Conservation (phyloP, 2,888 invertebrate genomes). For the Meandrusa payeni region DNA sequence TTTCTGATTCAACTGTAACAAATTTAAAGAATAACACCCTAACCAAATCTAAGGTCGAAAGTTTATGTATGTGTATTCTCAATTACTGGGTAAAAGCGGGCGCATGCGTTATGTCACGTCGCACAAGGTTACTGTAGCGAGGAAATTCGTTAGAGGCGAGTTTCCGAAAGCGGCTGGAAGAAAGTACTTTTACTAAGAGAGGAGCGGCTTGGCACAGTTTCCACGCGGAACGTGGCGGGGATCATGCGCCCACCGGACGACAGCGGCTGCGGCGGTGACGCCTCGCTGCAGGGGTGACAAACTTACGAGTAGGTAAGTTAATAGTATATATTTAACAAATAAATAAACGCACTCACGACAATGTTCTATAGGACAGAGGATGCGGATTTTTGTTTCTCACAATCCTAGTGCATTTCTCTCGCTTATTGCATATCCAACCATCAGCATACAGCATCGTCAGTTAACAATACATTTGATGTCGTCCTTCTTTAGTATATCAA, state of each 20-base stretch:
- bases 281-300: constrained; percentile 32
- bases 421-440: no score
- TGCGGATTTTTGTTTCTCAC: no score
- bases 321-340: no score
- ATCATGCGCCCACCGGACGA: constrained; percentile 30
- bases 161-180: constrained; percentile 78
- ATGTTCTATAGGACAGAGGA: no score
- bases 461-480: no score
- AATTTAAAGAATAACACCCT: no score
- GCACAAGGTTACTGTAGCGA: constrained; percentile 68
- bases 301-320: constrained; percentile 28
- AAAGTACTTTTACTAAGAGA: constrained; percentile 79
- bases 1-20: no score
- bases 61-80: constrained; percentile 35
- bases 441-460: no score
- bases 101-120: constrained; percentile 68
- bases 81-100: constrained; percentile 60
- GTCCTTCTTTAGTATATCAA: no score
- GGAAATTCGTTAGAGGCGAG: constrained; percentile 69
- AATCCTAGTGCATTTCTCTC: no score
- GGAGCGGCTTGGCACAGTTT: constrained; percentile 72
- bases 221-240: constrained; percentile 49
- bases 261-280: constrained; percentile 21
- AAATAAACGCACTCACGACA: no score
- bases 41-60: constrained; percentile 5